Evolutionary conservation across 2,888 invertebrate genomes (phyloP).

Genomic region (Athetis lepigone): DNA sequence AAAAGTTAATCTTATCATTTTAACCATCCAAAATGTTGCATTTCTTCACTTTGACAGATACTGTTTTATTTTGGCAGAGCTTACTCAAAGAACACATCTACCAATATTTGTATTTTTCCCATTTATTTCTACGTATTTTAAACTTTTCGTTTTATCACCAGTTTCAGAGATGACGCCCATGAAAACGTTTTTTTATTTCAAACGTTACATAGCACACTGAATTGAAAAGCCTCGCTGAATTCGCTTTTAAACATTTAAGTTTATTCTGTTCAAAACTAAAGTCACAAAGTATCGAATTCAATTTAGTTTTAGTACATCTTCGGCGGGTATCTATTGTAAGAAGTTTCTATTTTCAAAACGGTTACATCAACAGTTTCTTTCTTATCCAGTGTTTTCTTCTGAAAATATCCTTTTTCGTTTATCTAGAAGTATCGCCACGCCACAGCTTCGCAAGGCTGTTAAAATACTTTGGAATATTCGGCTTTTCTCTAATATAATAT

Average conservation of each 20-base stretch:
- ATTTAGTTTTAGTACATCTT: conserved; percentile 51
- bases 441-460: too few relatives aligned
- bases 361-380: conserved; percentile 22
- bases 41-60: too few relatives aligned
- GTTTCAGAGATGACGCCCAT: conserved; percentile 28
- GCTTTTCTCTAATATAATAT: too few relatives aligned
- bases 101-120: background rate
- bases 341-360: conserved; percentile 17
- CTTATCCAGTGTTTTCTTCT: background rate
- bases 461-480: too few relatives aligned
- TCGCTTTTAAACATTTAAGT: conserved; percentile 53
- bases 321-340: conserved; percentile 12
- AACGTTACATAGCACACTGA: conserved; percentile 25
- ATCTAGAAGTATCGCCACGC: too few relatives aligned
- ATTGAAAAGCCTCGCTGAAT: conserved; percentile 32
- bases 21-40: too few relatives aligned
- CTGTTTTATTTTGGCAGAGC: too few relatives aligned
- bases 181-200: conserved; percentile 31
- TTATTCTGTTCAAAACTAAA: conserved; percentile 42
- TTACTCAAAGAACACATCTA: background rate
- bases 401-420: conserved; percentile 7
- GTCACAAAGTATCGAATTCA: conserved; percentile 44
- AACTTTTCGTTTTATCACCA: conserved; percentile 11
- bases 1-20: too few relatives aligned
- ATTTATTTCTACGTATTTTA: conserved; percentile 15